Base-by-base conservation (phyloP, 2,113 vertebrate genomes). In the Strix uralensis region DNA sequence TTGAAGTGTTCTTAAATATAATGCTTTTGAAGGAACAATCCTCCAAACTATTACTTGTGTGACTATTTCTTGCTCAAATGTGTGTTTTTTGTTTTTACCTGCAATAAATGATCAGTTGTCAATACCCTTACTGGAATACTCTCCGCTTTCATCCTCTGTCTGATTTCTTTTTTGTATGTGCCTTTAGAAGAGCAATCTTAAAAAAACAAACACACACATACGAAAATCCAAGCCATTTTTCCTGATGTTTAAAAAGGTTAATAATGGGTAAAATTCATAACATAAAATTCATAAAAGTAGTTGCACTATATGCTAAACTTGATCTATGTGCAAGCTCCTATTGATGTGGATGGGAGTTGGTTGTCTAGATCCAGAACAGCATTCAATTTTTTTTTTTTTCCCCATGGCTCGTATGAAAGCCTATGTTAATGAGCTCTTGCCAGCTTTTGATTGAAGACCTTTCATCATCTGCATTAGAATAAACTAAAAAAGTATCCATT, bases 1-100 rank as follows among this genome's bases (percentile, higher is more conserved):
- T 12, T 51, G 74, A 94, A 92, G 47, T 65, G 51, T 92, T 95
- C 44, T 94, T 82, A 95, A 94, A 55, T 79, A 51, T 15, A 87
- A 59, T 38, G 36, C 44, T 65, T 94, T 88, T 91, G 38, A 79
- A 69, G 63, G 54, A 87, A 65, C 30, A 59, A 6, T 72, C 30
- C 49, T 77, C 49, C 44, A 34, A 63, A 58, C 44, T 89, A 3
- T 85, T 59, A 51, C 42, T 72, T 10, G 0, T 71, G 49, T 82
- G 81, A 71, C 61, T 93, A 5, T 79, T 83, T 88, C 34, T 63
- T 92, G 17, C 55, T 92, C 27, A 86, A 36, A 54, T 58, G 8
- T 62, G 38, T 73, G 30, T n/a, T 36, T 71, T 49, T 93, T 86
- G 3, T 23, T 82, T 97, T 94, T 38, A 30, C 36, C 11, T 85